Percentiles rank a stretch among this genome's conserved stretches.
Conservation (phyloP, 1,140 invertebrate species). For the Formica exsecta region DNA sequence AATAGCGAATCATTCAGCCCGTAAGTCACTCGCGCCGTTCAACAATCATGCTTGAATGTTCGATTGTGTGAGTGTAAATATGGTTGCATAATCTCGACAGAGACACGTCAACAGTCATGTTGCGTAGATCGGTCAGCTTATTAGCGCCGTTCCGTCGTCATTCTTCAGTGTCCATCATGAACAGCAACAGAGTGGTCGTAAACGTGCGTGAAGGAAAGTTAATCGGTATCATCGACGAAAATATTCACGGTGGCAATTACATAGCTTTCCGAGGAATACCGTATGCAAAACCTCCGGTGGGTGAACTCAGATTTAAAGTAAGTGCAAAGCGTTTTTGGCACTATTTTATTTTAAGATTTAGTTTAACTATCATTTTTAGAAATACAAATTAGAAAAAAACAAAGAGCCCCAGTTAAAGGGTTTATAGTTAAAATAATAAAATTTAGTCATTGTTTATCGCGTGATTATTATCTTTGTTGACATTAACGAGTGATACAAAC, state of each 20-base stretch:
- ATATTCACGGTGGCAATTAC: constrained; percentile 64
- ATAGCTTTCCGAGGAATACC: constrained; percentile 79
- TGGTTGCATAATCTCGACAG: background rate
- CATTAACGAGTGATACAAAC: too few relatives aligned
- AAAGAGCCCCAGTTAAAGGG: too few relatives aligned
- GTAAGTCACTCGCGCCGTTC: background rate
- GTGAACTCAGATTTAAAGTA: constrained; percentile 73
- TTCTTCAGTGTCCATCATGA: constrained; percentile 7
- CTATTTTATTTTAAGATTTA: too few relatives aligned
- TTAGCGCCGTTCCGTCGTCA: background rate
- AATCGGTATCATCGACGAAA: constrained; percentile 55
- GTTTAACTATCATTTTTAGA: too few relatives aligned
- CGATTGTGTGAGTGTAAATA: background rate
- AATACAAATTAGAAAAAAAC: background rate
- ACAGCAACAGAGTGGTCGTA: constrained; percentile 23
- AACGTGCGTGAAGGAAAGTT: constrained; percentile 63
- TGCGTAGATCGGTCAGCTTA: background rate
- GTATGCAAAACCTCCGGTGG: constrained; percentile 75
- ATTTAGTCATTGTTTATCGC: too few relatives aligned
- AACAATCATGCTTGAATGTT: background rate
- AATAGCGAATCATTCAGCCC: background rate
- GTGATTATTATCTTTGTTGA: too few relatives aligned
- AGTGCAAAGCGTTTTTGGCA: background rate
- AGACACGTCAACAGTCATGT: background rate
- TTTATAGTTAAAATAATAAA: too few relatives aligned